These are phyloP conservation scores for Microcaecilia unicolor DNA, from an alignment of 2,797 vertebrate genomes.

Conservation along the genomic window DNA sequence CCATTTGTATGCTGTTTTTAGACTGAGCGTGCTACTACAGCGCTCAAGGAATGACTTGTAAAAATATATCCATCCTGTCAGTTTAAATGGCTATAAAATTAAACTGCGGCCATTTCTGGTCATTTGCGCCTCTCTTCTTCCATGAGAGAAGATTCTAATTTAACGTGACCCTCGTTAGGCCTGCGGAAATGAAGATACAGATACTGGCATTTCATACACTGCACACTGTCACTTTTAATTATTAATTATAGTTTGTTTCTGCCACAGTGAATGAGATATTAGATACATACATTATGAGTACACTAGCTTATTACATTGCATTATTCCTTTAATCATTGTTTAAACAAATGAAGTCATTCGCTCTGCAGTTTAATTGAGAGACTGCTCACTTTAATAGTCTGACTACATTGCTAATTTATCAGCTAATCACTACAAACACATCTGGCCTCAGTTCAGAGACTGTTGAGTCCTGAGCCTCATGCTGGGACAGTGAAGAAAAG, in stretches of 20 bases:
- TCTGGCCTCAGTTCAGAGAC: slow-evolving; percentile 23
- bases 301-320: not conserved
- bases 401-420: slow-evolving; percentile 30
- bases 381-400: slow-evolving; percentile 18
- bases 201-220: no score
- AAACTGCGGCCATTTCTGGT: no score
- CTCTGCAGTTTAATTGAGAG: slow-evolving; percentile 20
- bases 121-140: no score
- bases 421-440: slow-evolving; percentile 23
- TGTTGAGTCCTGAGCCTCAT: slow-evolving; percentile 9
- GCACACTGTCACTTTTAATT: not conserved
- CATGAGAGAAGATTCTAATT: no score
- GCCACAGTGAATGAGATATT: not conserved
- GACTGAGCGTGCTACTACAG: not conserved
- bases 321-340: slow-evolving; percentile 21
- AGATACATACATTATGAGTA: slow-evolving; percentile 4
- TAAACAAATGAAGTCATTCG: slow-evolving; percentile 23
- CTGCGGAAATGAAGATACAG: no score
- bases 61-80: no score
- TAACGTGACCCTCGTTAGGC: no score
- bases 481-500: slow-evolving; percentile 3
- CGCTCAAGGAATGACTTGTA: no score
- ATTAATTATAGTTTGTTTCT: slow-evolving; percentile 5
- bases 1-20: not conserved
- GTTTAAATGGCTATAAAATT: no score